Percentiles rank a stretch among this genome's conserved stretches.
Evolutionary conservation across 2,888 invertebrate species (phyloP).

Genomic region (Strigamia crassipes): DNA sequence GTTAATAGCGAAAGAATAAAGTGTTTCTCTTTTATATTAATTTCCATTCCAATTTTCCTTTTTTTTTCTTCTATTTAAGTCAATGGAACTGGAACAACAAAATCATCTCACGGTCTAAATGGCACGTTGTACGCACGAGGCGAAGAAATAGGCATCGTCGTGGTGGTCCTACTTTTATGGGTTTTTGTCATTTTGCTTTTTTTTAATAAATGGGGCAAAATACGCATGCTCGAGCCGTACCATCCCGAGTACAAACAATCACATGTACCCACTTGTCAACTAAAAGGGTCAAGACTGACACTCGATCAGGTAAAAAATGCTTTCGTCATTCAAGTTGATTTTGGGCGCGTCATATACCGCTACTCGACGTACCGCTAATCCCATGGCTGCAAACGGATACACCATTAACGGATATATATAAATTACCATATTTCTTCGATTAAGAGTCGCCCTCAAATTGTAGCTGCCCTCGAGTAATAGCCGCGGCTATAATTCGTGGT

Average conservation of each 20-base stretch:
- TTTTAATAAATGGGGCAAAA: constrained; percentile 94
- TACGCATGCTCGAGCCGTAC: constrained; percentile 87
- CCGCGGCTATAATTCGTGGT: too few relatives aligned
- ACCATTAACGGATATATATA: too few relatives aligned
- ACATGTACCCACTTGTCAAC: constrained; percentile 58
- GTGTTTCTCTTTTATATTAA: not conserved
- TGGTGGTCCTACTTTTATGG: constrained; percentile 83
- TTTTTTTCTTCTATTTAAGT: not conserved
- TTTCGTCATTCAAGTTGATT: too few relatives aligned
- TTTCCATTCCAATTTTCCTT: not conserved
- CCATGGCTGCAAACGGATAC: too few relatives aligned
- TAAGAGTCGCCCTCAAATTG: too few relatives aligned
- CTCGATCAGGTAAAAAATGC: constrained; percentile 72
- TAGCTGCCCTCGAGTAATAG: too few relatives aligned
- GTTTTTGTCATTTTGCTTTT: constrained; percentile 86
- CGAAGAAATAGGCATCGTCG: constrained; percentile 83
- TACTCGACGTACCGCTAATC: too few relatives aligned
- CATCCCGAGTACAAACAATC: constrained; percentile 86
- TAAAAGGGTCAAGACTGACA: constrained; percentile 64
- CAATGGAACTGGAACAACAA: constrained; percentile 1
- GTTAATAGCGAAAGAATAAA: not conserved
- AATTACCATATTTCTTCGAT: too few relatives aligned
- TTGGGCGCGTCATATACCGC: too few relatives aligned
- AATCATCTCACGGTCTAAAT: constrained; percentile 23
- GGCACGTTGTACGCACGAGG: constrained; percentile 67